phyloP scores from a whole-genome alignment of 2,113 vertebrate species.

The Cygnus buccinator region DNA sequence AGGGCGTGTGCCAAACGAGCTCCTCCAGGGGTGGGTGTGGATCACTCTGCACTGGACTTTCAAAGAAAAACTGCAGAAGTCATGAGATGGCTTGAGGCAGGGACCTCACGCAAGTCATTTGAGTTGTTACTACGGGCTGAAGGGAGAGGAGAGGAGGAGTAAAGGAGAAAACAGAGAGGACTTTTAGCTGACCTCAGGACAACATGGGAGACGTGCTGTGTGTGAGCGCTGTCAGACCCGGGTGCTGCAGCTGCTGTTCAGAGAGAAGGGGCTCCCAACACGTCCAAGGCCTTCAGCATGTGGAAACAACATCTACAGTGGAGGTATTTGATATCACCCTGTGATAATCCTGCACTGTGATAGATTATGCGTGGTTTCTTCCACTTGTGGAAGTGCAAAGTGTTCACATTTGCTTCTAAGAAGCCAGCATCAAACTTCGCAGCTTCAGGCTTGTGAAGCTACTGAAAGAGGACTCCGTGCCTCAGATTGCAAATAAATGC shows the following conservation, averaged over 20 bases:
- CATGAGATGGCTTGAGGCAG: constrained; percentile 79
- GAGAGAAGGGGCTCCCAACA: constrained; percentile 25
- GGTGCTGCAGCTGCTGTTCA: constrained; percentile 59
- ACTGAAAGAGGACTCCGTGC: background rate
- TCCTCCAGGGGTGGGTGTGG: background rate
- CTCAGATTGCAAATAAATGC: background rate
- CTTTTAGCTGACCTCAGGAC: constrained; percentile 9
- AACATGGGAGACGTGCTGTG: constrained; percentile 73
- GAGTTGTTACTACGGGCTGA: constrained; percentile 60
- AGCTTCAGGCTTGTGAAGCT: constrained; percentile 19
- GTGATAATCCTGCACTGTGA: background rate
- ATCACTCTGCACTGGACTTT: background rate
- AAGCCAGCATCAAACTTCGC: constrained; percentile 25
- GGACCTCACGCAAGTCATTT: constrained; percentile 80
- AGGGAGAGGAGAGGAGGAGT: background rate
- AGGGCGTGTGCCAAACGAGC: background rate
- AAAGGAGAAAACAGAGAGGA: background rate
- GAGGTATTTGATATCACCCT: constrained; percentile 62
- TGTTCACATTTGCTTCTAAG: constrained; percentile 22
- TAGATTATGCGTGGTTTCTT: background rate
- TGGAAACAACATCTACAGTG: background rate
- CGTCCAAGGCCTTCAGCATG: background rate
- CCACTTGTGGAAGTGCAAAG: background rate
- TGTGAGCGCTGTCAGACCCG: constrained; percentile 42
- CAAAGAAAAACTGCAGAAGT: constrained; percentile 74